Evolutionary conservation across 2,797 vertebrate genomes (phyloP).

Genomic region (Lutjanus argentimaculatus): DNA sequence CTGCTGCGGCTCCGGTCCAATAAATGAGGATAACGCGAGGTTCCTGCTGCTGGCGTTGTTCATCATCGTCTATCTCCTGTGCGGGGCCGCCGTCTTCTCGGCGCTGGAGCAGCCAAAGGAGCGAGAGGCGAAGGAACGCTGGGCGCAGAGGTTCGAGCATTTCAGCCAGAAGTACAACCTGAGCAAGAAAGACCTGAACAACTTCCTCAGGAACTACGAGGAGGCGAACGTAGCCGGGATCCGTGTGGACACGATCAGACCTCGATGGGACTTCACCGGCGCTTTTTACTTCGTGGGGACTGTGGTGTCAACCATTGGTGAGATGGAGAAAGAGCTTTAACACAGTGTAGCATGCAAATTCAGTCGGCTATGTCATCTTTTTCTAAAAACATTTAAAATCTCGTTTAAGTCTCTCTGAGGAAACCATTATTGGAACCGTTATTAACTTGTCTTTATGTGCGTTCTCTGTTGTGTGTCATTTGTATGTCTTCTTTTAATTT

Average conservation of each 20-base stretch:
- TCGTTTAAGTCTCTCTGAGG: background rate
- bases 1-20: conserved; percentile 86
- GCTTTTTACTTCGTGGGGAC: conserved; percentile 97
- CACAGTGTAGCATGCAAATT: background rate
- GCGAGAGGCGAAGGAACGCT: conserved; percentile 90
- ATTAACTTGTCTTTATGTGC: background rate
- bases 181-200: conserved; percentile 87
- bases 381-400: background rate
- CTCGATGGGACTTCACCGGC: conserved; percentile 95
- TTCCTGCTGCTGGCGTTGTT: conserved; percentile 92
- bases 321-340: conserved; percentile 24
- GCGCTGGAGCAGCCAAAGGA: conserved; percentile 94
- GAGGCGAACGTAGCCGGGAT: conserved; percentile 92
- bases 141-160: conserved; percentile 90
- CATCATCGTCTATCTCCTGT: conserved; percentile 91
- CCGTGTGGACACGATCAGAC: conserved; percentile 89
- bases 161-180: conserved; percentile 93
- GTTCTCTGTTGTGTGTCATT: too few species aligned
- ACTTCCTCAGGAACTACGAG: conserved; percentile 92
- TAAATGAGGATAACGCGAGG: conserved; percentile 94
- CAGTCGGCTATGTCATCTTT: background rate
- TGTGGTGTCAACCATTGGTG: conserved; percentile 97
- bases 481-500: background rate
- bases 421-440: background rate
- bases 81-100: conserved; percentile 95